phyloP scores from a whole-genome alignment of 2,113 vertebrate genomes.

The Channa maculata region DNA sequence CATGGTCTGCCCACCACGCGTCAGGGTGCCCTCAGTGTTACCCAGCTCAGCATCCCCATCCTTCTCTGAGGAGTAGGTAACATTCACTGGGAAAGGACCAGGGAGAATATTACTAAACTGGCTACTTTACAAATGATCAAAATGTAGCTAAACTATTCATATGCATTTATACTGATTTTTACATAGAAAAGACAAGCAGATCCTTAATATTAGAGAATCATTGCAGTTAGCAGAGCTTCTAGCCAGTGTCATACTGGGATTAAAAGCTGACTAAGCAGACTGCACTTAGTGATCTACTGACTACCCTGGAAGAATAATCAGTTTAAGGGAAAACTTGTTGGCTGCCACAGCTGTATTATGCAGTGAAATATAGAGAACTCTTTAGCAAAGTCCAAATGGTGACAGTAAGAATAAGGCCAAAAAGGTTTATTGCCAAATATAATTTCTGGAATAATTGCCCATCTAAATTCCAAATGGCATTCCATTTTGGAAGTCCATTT shows the following conservation, averaged over 20 bases:
- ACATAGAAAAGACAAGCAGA: neutral
- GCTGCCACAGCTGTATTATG: slow-evolving; percentile 39
- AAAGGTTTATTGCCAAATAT: slow-evolving; percentile 44
- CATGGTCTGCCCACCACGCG: slow-evolving; percentile 84
- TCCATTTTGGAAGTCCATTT: slow-evolving; percentile 25
- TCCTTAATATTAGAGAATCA: neutral
- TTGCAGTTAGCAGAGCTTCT: slow-evolving; percentile 8
- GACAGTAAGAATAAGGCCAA: slow-evolving; percentile 49
- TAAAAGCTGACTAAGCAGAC: slow-evolving; percentile 33
- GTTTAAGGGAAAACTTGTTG: slow-evolving; percentile 58
- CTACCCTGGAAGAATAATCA: slow-evolving; percentile 41
- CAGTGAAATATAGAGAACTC: slow-evolving; percentile 51
- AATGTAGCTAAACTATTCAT: neutral
- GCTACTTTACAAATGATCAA: neutral
- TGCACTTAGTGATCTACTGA: slow-evolving; percentile 28
- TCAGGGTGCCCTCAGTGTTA: slow-evolving; percentile 76
- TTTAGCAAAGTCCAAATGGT: slow-evolving; percentile 36
- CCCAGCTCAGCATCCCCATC: slow-evolving; percentile 81
- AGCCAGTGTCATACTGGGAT: slow-evolving; percentile 9
- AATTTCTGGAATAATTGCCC: slow-evolving; percentile 38
- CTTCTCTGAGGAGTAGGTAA: slow-evolving; percentile 85
- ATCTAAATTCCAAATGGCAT: slow-evolving; percentile 22
- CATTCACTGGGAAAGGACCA: slow-evolving; percentile 82
- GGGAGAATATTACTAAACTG: neutral
- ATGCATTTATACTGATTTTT: too few species aligned